These are phyloP conservation scores for Melieria picta DNA, from an alignment of 2,888 invertebrate species.

Conservation along the genomic window DNA sequence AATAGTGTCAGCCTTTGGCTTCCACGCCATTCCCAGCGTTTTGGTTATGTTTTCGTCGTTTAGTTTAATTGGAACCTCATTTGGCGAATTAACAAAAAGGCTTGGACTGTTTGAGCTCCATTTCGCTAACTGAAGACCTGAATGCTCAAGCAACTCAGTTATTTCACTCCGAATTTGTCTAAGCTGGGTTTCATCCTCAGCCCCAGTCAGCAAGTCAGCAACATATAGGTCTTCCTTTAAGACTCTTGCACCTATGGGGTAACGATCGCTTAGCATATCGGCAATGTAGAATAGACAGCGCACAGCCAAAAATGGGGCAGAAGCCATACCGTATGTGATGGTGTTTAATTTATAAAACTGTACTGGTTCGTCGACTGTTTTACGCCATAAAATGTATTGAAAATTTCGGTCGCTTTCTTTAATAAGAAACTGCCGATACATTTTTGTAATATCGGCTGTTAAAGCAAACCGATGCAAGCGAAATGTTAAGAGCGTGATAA, in stretches of 20 bases:
- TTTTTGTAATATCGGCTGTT: conserved; percentile 22
- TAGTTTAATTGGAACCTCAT: neutral
- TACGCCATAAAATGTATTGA: conserved; percentile 16
- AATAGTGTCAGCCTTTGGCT: conserved; percentile 3
- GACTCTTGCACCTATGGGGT: neutral
- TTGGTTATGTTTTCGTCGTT: conserved; percentile 3
- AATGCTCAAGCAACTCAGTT: neutral
- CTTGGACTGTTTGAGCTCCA: neutral
- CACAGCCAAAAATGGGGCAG: neutral
- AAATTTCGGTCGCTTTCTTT: conserved; percentile 7
- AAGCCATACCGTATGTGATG: conserved; percentile 17
- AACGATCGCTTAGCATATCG: neutral
- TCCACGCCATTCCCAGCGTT: conserved; percentile 12
- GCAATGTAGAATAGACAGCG: neutral
- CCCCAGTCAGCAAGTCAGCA: conserved; percentile 9
- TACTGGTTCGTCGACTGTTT: neutral
- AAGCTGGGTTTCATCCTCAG: neutral
- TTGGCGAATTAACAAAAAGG: neutral
- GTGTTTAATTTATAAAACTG: conserved; percentile 16
- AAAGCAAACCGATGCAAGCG: conserved; percentile 19
- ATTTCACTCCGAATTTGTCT: neutral
- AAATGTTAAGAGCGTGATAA: conserved; percentile 26
- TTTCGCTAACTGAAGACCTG: neutral
- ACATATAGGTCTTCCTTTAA: conserved; percentile 6
- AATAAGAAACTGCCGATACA: conserved; percentile 29